Evolutionary conservation across 2,797 vertebrate species (phyloP), one percentile per base, ranked within the genome.

Genomic region (Threskiornis aethiopicus): DNA sequence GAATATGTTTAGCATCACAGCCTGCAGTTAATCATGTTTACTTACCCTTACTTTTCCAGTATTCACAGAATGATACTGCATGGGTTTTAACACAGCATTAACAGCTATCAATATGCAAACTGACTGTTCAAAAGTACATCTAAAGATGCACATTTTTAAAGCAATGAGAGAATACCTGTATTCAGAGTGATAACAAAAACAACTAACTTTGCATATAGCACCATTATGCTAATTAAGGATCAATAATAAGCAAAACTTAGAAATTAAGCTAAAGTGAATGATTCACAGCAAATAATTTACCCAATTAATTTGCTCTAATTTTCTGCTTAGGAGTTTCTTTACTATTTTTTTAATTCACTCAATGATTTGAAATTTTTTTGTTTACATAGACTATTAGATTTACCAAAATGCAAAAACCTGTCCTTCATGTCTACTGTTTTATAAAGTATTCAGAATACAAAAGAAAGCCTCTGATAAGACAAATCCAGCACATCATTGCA

Each of bases 1-100:
- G 88, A 97, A 65, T 95, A 95, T 92, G 92, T 95, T 97, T 95
- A 96, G 89, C 82, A 92, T 91, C 89, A 83, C 85, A 95, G 90
- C 62, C 95, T 85, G 93, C 94, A 96, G 93, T 97, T 96, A 93
- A 97, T 97, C 93, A 96, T 83, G 94, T 97, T 98, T 97, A 91
- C 62, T 91, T 64, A 93, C 72, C 58, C 80, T 92, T 84, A 79
- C 58, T 90, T 95, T 94, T 91, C 93, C 94, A 93, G 64, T 65
- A 80, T 88, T 94, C 82, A 90, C 44, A 79, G 80, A 85, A 89
- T 37, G 59, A 67, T 61, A 73, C 66, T 86, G 67, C 31, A 67
- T 37, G 83, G 69, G 42, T 89, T 96, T 80, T 54, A 94, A 47
- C 70, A 90, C 41, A 59, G 47, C 65, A 71, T 80, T 84, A 93